Conservation (phyloP, 2,888 invertebrate species). For the Pelosia muscerda region DNA sequence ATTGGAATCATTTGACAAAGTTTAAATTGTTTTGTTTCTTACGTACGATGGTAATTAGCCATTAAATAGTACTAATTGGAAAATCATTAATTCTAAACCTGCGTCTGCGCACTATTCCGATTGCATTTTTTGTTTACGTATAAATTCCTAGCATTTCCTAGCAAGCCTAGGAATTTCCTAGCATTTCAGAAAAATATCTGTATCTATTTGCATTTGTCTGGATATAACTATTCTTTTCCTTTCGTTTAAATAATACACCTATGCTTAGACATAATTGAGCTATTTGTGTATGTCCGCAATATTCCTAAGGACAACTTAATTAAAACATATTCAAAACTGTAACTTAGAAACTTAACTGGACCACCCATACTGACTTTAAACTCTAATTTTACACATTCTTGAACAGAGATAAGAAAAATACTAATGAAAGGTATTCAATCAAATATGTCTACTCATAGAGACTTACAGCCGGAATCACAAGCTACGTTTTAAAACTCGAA, state of each 20-base stretch:
- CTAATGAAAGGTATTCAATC: neutral
- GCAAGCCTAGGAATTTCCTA: no score
- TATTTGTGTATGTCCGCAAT: neutral
- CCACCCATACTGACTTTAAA: neutral
- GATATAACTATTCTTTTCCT: no score
- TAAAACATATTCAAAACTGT: neutral
- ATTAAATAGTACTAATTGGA: neutral
- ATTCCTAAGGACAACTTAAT: neutral
- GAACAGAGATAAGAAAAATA: neutral
- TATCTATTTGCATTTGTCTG: no score
- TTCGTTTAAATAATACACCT: no score
- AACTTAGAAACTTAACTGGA: neutral
- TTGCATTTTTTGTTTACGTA: no score
- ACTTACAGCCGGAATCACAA: no score
- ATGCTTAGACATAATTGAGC: no score
- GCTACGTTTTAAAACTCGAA: neutral
- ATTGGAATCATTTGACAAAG: neutral
- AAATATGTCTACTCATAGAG: neutral
- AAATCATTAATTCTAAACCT: neutral
- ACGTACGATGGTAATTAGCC: neutral
- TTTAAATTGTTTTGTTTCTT: neutral
- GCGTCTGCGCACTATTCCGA: neutral
- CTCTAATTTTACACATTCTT: neutral
- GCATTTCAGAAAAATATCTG: no score
- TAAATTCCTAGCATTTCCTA: no score